Base-by-base conservation (phyloP, 1,140 invertebrate species). In the Tetramorium alpestre region DNA sequence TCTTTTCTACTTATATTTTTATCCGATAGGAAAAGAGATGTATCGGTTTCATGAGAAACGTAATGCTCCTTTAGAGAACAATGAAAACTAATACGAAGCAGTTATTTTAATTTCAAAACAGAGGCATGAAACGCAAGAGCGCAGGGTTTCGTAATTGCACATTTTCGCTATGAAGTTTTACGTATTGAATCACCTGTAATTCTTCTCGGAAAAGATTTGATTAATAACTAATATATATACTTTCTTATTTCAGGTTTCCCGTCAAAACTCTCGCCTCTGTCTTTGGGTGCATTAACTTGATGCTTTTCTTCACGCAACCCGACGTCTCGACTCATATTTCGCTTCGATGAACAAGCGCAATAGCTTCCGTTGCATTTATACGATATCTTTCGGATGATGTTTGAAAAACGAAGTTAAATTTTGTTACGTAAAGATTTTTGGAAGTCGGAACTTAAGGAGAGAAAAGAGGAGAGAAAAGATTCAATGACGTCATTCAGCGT, bases 321-420 rank as follows among this genome's bases (percentile, higher is more conserved):
- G 11, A 73, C 38, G 33, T 38, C 22, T 38, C 22, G 65, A 54
- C 16, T 80, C 76, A 51, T 67, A 80, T 80, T 80, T 80, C 47
- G 62, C 47, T 80, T 80, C 28, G 41, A 77, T 44, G 22, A 77
- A 47, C 56, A 60, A n/a, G 33, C 22, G 7, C 16, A 7, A 58
- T 60, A 60, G 28, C 38, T 25, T 76, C 3, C 44, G 44, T 65
- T 10, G 38, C 25, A n/a, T 51, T 49, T 2, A 41, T 44, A 58
- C n/a, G n/a, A 75, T 41, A 76, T 25, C 6, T 4, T n/a, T 65
- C 3, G 16, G 18, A 54, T 44, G 10, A 41, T 33, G 47, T 81
- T 56, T 28, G 44, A 49, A 69, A 80, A 69, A 54, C 64, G 44
- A 81, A 51, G 13, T 28, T 41, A 5, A 69, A 54, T 80, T 69